Base-by-base conservation (phyloP, 2,888 invertebrate species). In the Rhaphigaster nebulosa region DNA sequence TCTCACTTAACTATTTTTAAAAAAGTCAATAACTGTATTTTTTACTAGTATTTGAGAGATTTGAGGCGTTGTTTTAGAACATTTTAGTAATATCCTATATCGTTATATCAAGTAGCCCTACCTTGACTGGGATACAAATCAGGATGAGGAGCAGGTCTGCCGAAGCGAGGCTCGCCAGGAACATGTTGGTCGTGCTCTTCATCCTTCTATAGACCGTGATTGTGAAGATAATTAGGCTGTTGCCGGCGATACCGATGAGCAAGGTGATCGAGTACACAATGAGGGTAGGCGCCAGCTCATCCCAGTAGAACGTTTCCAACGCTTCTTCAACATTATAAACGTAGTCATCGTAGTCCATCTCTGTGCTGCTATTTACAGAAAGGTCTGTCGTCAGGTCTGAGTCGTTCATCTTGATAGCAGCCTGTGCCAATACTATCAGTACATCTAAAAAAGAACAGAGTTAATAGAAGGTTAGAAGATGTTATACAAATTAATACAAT, bases 81-180 rank as follows among this genome's bases (percentile, higher is more conserved):
- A 45, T 12, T 12, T 5, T 12, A 45, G 5, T 45, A 45, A 45
- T 45, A 45, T 45, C 5, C n/a, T n/a, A n/a, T n/a, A n/a, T n/a
- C n/a, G n/a, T n/a, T n/a, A n/a, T n/a, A n/a, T n/a, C n/a, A n/a
- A n/a, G n/a, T 18, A 34, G 34, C 12, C 70, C 94, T 94, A 96
- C 96, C 95, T 96, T 96, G 26, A 96, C 95, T 18, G 96, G 96
- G 91, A 96, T 96, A 93, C 96, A 96, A 93, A 96, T 94, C 91
- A 95, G 94, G 91, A 96, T 96, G 87, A 96, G 95, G 52, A 96
- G 94, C 4, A 96, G 94, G 93, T 96, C 96, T 0, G 96, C 96
- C 0, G 95, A 95, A 15, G 96, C 96, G 91, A 96, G 94, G 92
- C 96, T 96, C 38, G 96, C 95, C 76, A 96, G 94, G 93, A 96